Conservation (phyloP, 2,888 invertebrate genomes). For the Parnassius apollo region DNA sequence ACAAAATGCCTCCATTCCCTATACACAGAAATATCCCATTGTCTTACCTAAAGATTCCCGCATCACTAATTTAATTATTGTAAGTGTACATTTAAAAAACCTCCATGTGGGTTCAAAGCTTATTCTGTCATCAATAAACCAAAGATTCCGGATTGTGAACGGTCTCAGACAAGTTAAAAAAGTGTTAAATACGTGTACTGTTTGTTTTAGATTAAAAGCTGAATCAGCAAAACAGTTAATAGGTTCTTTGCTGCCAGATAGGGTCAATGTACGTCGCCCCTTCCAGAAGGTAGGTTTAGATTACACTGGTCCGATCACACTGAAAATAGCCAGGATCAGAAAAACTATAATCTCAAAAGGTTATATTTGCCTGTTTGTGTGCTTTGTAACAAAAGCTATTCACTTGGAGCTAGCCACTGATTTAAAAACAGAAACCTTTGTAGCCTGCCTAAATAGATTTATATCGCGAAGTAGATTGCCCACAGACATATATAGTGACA, state of each 20-base stretch:
- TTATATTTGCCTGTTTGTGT: too few species aligned
- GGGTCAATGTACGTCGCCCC: too few species aligned
- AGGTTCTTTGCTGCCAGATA: conserved; percentile 1
- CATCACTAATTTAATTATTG: neutral
- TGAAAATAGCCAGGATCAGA: too few species aligned
- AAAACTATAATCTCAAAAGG: too few species aligned
- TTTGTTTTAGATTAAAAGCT: conserved; percentile 18
- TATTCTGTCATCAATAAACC: conserved; percentile 2
- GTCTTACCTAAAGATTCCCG: conserved; percentile 10
- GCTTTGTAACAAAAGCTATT: too few species aligned
- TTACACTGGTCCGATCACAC: too few species aligned
- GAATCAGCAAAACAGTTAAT: neutral
- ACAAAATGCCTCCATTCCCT: conserved; percentile 10
- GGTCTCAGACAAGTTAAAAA: conserved; percentile 25
- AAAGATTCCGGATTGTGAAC: conserved; percentile 23
- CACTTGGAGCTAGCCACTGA: too few species aligned
- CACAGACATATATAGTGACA: too few species aligned
- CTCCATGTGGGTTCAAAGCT: conserved; percentile 24
- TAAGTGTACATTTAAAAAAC: conserved; percentile 11
- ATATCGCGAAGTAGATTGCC: too few species aligned
- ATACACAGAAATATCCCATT: conserved; percentile 10
- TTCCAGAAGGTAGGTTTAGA: too few species aligned
- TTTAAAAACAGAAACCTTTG: too few species aligned
- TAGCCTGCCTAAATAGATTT: too few species aligned
- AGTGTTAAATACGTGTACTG: conserved; percentile 25